phyloP scores from a whole-genome alignment of 2,797 vertebrate genomes.

The Simalia tracyae region DNA sequence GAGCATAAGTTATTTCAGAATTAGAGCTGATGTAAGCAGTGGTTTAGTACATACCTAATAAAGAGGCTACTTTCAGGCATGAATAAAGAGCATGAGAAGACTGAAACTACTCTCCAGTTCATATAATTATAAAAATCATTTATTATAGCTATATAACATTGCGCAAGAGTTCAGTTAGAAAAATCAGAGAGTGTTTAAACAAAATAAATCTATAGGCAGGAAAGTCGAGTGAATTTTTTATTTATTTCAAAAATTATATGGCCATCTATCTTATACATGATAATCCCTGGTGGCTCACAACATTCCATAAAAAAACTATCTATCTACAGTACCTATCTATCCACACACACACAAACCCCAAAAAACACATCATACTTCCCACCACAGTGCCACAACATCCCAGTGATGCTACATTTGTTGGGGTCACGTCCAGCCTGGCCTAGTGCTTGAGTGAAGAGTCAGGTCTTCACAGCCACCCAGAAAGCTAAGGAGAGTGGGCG shows the following conservation, averaged over 20 bases:
- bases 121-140: background rate
- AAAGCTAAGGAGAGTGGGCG: background rate
- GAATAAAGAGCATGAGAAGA: background rate
- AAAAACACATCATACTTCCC: background rate
- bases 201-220: background rate
- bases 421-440: background rate
- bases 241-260: background rate
- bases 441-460: background rate
- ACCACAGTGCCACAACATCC: background rate
- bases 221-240: background rate
- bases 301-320: background rate
- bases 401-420: background rate
- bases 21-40: background rate
- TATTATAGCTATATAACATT: background rate
- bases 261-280: background rate
- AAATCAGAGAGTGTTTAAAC: background rate
- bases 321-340: background rate
- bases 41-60: background rate
- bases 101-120: background rate
- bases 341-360: no score
- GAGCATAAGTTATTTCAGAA: background rate
- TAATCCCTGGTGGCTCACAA: background rate
- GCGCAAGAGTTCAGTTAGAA: background rate
- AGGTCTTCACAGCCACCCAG: background rate
- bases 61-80: background rate